Conservation (phyloP, 2,888 invertebrate genomes). For the Muschampia plurimacula region DNA sequence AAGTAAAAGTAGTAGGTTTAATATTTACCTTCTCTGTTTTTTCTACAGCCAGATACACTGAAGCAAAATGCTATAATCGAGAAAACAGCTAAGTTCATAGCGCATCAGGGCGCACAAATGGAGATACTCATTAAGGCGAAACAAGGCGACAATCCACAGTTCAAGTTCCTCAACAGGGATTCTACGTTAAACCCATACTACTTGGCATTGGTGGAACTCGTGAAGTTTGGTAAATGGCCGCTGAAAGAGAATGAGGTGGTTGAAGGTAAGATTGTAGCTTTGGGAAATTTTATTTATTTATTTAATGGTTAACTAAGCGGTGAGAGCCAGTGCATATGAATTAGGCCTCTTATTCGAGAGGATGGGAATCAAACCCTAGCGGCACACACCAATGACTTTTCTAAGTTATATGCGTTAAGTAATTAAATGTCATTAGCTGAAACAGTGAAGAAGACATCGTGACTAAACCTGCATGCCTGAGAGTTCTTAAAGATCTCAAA, state of each 20-base stretch:
- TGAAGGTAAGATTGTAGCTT: slow-evolving; percentile 59
- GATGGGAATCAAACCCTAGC: too few species aligned
- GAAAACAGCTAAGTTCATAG: slow-evolving; percentile 96
- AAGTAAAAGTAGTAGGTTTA: too few species aligned
- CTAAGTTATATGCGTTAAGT: too few species aligned
- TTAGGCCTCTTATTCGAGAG: too few species aligned
- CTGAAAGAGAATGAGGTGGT: slow-evolving; percentile 64
- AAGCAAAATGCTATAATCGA: slow-evolving; percentile 98
- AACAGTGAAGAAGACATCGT: too few species aligned
- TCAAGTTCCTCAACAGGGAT: slow-evolving; percentile 96
- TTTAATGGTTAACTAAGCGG: too few species aligned
- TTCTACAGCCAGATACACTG: slow-evolving; percentile 91
- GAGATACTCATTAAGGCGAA: slow-evolving; percentile 99
- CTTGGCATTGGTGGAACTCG: slow-evolving; percentile 86
- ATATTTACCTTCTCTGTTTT: slow-evolving; percentile 17
- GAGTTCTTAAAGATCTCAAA: too few species aligned
- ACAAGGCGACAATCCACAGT: slow-evolving; percentile 96
- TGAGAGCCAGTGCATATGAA: too few species aligned
- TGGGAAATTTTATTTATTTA: too few species aligned
- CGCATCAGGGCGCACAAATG: slow-evolving; percentile 97
- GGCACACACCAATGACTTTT: too few species aligned
- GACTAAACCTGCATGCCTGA: too few species aligned
- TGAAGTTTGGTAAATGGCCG: slow-evolving; percentile 75
- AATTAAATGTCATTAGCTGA: too few species aligned
- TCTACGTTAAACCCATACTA: slow-evolving; percentile 95